phyloP scores from a whole-genome alignment of 2,797 vertebrate species.

The Valencia hispanica region DNA sequence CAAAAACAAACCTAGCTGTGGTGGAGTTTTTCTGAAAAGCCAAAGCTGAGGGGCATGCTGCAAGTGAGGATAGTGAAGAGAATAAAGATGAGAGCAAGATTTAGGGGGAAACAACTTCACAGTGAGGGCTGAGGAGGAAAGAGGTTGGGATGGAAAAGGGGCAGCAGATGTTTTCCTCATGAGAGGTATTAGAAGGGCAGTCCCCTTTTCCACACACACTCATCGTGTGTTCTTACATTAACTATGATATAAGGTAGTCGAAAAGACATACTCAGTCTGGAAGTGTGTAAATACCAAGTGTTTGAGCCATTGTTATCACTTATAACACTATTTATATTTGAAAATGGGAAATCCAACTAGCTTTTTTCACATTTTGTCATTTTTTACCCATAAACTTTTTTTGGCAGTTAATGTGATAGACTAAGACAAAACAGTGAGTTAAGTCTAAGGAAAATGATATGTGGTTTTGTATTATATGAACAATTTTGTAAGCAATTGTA shows the following conservation, averaged over 20 bases:
- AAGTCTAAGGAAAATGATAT: not conserved
- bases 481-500: not conserved
- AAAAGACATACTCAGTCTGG: conserved; percentile 12
- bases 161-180: conserved; percentile 68
- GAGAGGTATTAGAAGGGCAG: conserved; percentile 44
- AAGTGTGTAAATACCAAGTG: not conserved
- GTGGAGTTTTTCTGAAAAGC: conserved; percentile 28
- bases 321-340: not conserved
- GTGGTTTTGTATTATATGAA: not conserved
- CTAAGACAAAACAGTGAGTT: not conserved
- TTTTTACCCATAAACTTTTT: not conserved
- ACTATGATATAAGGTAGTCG: conserved; percentile 32
- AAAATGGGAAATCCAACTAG: not conserved
- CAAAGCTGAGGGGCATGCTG: conserved; percentile 26
- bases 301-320: not conserved
- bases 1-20: conserved; percentile 60
- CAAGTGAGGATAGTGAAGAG: conserved; percentile 10
- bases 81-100: conserved; percentile 22
- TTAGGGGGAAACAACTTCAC: conserved; percentile 31
- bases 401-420: not conserved
- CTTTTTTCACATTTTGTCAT: not conserved
- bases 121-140: conserved; percentile 10
- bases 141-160: conserved; percentile 24
- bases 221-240: conserved; percentile 27
- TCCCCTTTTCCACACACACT: conserved; percentile 31